These are phyloP conservation scores for Caenorhabditis sp. DNA, from an alignment of 2,888 invertebrate genomes.

Conservation along the genomic window DNA sequence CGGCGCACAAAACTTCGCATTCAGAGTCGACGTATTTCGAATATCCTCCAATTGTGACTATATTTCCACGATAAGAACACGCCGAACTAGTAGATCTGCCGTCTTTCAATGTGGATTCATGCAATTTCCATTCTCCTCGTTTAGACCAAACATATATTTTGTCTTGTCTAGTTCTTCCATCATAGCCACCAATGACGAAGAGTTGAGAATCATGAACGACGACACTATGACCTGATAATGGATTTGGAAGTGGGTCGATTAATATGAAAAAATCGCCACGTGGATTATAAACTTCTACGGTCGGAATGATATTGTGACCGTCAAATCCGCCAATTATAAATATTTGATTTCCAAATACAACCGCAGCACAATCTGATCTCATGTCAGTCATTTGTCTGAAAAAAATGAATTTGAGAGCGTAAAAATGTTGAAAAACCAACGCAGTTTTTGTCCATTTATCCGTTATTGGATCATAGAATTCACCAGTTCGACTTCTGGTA, in stretches of 20 bases:
- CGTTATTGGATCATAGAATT: conserved; percentile 26
- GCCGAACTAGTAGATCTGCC: conserved; percentile 28
- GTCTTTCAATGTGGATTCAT: conserved; percentile 4
- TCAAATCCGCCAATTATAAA: conserved; percentile 32
- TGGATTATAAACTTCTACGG: conserved; percentile 32
- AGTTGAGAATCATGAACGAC: conserved; percentile 12
- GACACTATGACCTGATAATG: conserved; percentile 27
- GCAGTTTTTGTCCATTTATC: conserved; percentile 28
- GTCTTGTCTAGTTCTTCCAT: conserved; percentile 13
- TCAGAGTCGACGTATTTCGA: conserved; percentile 17
- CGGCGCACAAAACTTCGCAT: conserved; percentile 15
- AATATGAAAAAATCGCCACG: conserved; percentile 17
- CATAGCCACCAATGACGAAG: conserved; percentile 29
- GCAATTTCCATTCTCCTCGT: conserved; percentile 17
- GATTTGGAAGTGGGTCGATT: conserved; percentile 12
- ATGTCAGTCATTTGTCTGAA: conserved; percentile 26
- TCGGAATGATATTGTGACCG: conserved; percentile 13
- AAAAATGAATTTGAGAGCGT: background rate
- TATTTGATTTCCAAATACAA: conserved; percentile 20
- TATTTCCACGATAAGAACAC: conserved; percentile 18
- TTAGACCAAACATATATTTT: conserved; percentile 16
- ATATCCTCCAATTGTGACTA: conserved; percentile 26
- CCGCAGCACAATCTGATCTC: conserved; percentile 35
- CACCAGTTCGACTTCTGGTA: conserved; percentile 16
- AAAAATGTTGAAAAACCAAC: conserved; percentile 3